These are phyloP conservation scores for Cyrtonyx montezumae DNA, from an alignment of 2,113 vertebrate species.

Conservation along the genomic window DNA sequence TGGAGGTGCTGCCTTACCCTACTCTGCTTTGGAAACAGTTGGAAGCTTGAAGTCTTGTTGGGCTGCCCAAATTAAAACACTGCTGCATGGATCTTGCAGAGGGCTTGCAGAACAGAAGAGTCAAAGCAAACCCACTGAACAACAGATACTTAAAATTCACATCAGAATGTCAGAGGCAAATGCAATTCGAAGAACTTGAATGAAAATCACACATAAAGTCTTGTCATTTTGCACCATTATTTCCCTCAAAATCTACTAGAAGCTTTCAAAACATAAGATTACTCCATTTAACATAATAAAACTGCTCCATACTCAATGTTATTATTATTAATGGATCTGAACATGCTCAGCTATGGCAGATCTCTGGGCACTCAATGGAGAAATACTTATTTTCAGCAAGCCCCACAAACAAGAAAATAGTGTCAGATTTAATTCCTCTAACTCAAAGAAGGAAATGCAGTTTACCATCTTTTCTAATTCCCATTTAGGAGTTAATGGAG, in stretches of 20 bases:
- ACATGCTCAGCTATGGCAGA: background rate
- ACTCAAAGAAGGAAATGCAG: constrained; percentile 18
- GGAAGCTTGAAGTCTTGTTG: background rate
- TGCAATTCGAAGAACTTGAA: background rate
- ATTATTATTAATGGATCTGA: constrained; percentile 29
- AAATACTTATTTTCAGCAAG: constrained; percentile 27
- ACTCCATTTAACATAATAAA: constrained; percentile 32
- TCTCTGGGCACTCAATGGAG: background rate
- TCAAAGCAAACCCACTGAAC: background rate
- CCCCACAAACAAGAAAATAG: constrained; percentile 23
- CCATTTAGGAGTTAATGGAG: constrained; percentile 25
- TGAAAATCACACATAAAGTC: background rate
- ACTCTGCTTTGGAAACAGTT: background rate
- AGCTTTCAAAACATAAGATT: constrained; percentile 26
- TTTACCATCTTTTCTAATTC: constrained; percentile 24
- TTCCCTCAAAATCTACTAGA: constrained; percentile 24
- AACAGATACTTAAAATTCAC: background rate
- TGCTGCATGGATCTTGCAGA: background rate
- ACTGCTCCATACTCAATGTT: background rate
- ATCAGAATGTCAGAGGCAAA: constrained; percentile 6
- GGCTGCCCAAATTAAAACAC: background rate
- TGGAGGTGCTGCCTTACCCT: background rate
- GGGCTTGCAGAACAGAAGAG: background rate
- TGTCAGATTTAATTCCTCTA: constrained; percentile 23
- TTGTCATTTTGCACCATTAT: constrained; percentile 6